Evolutionary conservation across 2,888 invertebrate genomes (phyloP).

Genomic region (Scaeva pyrastri): DNA sequence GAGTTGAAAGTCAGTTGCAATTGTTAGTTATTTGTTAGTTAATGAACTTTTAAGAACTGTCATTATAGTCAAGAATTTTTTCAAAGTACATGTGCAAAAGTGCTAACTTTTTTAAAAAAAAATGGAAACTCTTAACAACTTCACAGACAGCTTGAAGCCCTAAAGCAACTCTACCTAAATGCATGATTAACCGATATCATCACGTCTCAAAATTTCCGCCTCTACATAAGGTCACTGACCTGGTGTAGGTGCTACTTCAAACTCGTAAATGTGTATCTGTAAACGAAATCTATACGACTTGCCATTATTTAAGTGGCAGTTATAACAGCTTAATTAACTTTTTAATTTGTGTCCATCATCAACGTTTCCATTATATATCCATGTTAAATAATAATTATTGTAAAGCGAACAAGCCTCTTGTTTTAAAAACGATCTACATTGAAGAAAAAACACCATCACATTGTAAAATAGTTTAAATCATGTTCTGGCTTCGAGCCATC

Average conservation of each 20-base stretch:
- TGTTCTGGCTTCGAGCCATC: constrained; percentile 12
- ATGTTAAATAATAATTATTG: constrained; percentile 47
- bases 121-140: too few relatives aligned
- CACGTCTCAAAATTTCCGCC: too few relatives aligned
- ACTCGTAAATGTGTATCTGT: background rate
- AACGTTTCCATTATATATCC: constrained; percentile 34
- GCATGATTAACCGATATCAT: background rate
- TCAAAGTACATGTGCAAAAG: too few relatives aligned
- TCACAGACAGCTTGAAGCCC: too few relatives aligned
- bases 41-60: too few relatives aligned
- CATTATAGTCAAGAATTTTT: too few relatives aligned
- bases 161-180: background rate
- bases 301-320: constrained; percentile 22
- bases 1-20: too few relatives aligned
- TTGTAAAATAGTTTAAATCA: background rate
- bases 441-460: background rate
- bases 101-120: too few relatives aligned
- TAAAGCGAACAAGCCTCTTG: background rate
- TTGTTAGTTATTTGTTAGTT: too few relatives aligned
- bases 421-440: constrained; percentile 23
- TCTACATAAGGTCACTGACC: constrained; percentile 12
- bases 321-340: constrained; percentile 62
- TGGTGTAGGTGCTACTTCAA: background rate
- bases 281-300: background rate
- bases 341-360: constrained; percentile 38